Conservation (phyloP, 2,113 vertebrate species). For the Aegotheles bennettii region DNA sequence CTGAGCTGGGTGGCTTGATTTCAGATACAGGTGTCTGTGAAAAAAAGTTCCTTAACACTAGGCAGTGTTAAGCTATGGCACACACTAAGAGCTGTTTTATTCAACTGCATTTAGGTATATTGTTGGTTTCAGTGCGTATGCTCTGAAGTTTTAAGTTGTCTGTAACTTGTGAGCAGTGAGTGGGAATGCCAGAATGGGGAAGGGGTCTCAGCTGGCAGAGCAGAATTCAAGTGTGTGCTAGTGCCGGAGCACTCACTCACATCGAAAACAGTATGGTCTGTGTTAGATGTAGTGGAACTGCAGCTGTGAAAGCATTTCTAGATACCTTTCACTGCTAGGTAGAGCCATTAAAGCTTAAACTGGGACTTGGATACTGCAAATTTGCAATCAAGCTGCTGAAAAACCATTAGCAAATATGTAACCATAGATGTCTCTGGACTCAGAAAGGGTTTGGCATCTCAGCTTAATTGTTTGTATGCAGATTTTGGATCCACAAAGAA, state of each 20-base stretch:
- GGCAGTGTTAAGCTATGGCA: background rate
- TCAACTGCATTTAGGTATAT: background rate
- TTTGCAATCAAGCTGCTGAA: background rate
- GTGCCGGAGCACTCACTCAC: background rate
- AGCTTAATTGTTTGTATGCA: background rate
- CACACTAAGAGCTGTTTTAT: background rate
- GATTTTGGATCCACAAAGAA: background rate
- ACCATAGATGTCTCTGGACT: background rate
- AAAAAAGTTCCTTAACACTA: background rate
- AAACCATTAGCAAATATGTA: background rate
- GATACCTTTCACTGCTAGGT: background rate
- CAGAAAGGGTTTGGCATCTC: rapidly evolving
- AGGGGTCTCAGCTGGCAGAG: background rate
- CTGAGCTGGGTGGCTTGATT: background rate
- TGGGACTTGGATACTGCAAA: background rate
- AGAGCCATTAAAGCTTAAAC: background rate
- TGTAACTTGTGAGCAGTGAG: background rate
- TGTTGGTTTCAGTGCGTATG: background rate
- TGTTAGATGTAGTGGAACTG: background rate
- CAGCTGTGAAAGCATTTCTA: background rate
- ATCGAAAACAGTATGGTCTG: background rate
- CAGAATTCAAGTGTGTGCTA: background rate
- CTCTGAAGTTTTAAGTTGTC: background rate
- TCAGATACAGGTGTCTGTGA: background rate
- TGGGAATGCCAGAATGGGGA: background rate